Conservation (phyloP, 2,888 invertebrate species). For the Euproctis similis region DNA sequence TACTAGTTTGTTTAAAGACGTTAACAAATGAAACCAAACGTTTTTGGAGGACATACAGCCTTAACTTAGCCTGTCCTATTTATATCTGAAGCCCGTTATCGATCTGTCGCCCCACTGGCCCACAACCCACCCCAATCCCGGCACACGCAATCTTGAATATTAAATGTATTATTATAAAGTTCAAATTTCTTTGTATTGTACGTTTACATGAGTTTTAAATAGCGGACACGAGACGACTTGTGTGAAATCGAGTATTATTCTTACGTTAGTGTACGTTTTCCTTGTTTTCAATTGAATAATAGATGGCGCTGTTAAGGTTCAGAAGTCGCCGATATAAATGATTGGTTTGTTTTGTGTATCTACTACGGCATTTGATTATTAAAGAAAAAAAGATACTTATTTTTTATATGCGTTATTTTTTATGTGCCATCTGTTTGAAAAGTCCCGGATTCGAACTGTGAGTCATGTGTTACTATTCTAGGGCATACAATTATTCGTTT, state of each 20-base stretch:
- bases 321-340: too few species aligned
- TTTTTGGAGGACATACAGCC: conserved; percentile 35
- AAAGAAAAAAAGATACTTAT: too few species aligned
- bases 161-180: conserved; percentile 35
- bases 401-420: too few species aligned
- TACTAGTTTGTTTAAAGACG: conserved; percentile 27
- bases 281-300: conserved; percentile 22
- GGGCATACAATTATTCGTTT: too few species aligned
- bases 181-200: conserved; percentile 27
- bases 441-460: too few species aligned
- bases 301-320: conserved; percentile 10
- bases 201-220: conserved; percentile 36
- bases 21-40: conserved; percentile 54
- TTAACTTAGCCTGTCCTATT: conserved; percentile 64
- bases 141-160: conserved; percentile 40
- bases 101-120: conserved; percentile 69
- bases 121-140: conserved; percentile 47
- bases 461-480: too few species aligned
- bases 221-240: conserved; percentile 41
- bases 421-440: too few species aligned
- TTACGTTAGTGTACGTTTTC: conserved; percentile 23
- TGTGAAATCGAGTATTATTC: conserved; percentile 34
- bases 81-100: conserved; percentile 67
- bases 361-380: too few species aligned
- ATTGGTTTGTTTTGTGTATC: too few species aligned